phyloP scores from a whole-genome alignment of 2,888 invertebrate genomes.

The Ischnura elegans region DNA sequence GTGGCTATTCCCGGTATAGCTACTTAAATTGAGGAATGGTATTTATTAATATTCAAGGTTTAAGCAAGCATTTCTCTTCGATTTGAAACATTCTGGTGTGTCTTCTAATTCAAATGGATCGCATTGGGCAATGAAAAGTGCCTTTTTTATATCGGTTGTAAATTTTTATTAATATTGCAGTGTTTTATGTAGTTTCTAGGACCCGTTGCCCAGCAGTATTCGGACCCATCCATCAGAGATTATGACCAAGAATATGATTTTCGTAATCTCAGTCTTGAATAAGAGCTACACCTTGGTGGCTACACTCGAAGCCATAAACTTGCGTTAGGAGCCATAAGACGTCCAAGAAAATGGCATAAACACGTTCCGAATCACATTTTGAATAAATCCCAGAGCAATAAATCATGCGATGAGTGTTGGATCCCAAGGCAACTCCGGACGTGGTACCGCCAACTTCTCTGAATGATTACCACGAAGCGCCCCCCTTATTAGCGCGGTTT shows the following conservation, averaged over 20 bases:
- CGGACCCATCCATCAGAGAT: neutral
- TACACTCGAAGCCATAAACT: neutral
- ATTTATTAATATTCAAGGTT: too few species aligned
- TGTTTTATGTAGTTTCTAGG: too few species aligned
- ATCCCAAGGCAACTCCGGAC: neutral
- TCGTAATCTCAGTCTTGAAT: neutral
- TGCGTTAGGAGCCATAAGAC: neutral
- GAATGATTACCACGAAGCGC: neutral
- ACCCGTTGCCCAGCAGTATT: too few species aligned
- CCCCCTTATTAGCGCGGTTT: neutral
- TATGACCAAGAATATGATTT: neutral
- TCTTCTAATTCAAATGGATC: too few species aligned
- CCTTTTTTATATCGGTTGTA: too few species aligned
- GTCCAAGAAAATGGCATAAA: neutral
- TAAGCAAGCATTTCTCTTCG: too few species aligned
- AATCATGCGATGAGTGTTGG: neutral
- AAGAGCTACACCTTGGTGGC: neutral
- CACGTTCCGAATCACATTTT: neutral
- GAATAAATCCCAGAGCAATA: neutral
- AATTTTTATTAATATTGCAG: too few species aligned
- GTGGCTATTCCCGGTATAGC: too few species aligned
- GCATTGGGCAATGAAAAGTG: too few species aligned
- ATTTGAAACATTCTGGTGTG: too few species aligned
- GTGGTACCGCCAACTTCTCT: neutral
- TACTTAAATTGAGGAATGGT: too few species aligned